Conservation (phyloP, 2,888 invertebrate species). For the Emesis russula region DNA sequence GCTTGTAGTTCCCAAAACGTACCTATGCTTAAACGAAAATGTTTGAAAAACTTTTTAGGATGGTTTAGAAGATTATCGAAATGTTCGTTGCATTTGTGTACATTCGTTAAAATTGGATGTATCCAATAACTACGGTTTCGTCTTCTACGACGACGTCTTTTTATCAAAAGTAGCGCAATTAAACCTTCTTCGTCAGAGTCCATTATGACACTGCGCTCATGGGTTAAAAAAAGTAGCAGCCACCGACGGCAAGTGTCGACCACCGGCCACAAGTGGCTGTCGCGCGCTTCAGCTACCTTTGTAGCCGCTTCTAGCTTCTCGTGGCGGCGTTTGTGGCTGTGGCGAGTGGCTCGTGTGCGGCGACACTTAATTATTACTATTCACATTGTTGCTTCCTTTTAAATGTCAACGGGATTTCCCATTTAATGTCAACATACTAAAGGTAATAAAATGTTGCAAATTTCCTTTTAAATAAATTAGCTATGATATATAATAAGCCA, state of each 20-base stretch:
- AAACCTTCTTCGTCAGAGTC: slow-evolving; percentile 88
- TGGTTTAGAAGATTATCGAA: slow-evolving; percentile 84
- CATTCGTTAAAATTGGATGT: slow-evolving; percentile 84
- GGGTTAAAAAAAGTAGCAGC: slow-evolving; percentile 24
- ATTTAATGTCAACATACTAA: too few relatives aligned
- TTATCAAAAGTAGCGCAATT: slow-evolving; percentile 85
- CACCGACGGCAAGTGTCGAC: slow-evolving; percentile 69
- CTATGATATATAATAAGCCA: too few relatives aligned
- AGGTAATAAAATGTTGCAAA: too few relatives aligned
- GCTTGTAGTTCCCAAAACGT: slow-evolving; percentile 86
- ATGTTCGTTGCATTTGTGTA: slow-evolving; percentile 81
- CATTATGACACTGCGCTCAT: slow-evolving; percentile 58
- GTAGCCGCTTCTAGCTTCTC: slow-evolving; percentile 82
- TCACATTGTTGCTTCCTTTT: too few relatives aligned
- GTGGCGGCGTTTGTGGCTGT: slow-evolving; percentile 63
- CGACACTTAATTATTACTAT: too few relatives aligned
- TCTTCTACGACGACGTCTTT: slow-evolving; percentile 85
- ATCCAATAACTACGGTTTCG: slow-evolving; percentile 83
- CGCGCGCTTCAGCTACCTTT: slow-evolving; percentile 86
- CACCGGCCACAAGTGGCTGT: slow-evolving; percentile 85
- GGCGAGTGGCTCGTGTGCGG: slow-evolving; percentile 47
- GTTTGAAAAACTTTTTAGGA: slow-evolving; percentile 85
- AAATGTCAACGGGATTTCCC: too few relatives aligned
- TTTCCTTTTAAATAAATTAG: too few relatives aligned
- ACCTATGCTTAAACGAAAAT: slow-evolving; percentile 85